Percentiles rank a stretch among this genome's conserved stretches.
Evolutionary conservation across 2,797 vertebrate genomes (phyloP).

Genomic region (Rhodeus uyekii): DNA sequence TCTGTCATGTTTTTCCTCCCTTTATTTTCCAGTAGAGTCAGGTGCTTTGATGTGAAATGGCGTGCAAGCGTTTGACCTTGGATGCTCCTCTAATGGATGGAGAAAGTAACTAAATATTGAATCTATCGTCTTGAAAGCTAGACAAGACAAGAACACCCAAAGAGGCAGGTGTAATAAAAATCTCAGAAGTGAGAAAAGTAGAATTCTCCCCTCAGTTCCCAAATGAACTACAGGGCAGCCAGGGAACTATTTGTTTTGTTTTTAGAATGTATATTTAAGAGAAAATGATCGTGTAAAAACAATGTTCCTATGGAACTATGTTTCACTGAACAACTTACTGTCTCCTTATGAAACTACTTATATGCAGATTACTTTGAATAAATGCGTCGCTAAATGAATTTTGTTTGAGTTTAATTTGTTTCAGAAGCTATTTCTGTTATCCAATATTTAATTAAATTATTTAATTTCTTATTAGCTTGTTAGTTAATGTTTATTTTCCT

Average conservation of each 20-base stretch:
- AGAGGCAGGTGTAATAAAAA: conserved; percentile 32
- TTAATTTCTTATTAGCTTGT: too few species aligned
- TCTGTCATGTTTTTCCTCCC: neutral
- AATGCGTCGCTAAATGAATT: too few species aligned
- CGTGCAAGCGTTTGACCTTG: conserved; percentile 3
- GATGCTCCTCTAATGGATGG: conserved; percentile 12
- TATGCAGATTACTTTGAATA: too few species aligned
- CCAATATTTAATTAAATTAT: too few species aligned
- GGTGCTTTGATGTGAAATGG: conserved; percentile 3
- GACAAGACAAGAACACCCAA: conserved; percentile 13
- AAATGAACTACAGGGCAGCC: neutral
- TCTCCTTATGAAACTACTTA: too few species aligned
- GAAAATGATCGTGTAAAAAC: too few species aligned
- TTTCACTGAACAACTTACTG: too few species aligned
- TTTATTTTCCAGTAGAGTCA: neutral
- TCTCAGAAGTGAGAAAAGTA: conserved; percentile 25
- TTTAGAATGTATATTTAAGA: too few species aligned
- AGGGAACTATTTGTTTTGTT: neutral
- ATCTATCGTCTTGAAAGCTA: conserved; percentile 18
- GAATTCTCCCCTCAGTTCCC: neutral
- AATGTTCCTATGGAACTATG: too few species aligned
- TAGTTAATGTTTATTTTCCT: too few species aligned
- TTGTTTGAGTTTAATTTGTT: too few species aligned
- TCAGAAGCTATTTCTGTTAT: too few species aligned
- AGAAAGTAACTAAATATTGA: conserved; percentile 42